Evolutionary conservation across 2,797 vertebrate species (phyloP).

Genomic region (Sebastes hubbsi): DNA sequence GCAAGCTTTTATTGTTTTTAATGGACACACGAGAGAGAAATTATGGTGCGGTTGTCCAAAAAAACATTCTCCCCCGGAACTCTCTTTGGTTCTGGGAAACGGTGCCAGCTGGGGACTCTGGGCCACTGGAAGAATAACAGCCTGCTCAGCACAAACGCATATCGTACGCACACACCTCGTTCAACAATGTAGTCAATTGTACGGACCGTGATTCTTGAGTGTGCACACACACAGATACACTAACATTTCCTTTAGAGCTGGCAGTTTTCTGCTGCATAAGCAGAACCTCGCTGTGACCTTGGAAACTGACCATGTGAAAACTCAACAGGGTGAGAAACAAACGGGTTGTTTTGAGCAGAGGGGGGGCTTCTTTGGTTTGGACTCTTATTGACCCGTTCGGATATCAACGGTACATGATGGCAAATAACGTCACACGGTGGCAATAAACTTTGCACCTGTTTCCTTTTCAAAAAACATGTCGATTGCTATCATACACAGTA

Average conservation of each 20-base stretch:
- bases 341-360: neutral
- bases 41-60: conserved; percentile 7
- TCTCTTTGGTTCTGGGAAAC: conserved; percentile 39
- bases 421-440: neutral
- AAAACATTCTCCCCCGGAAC: conserved; percentile 2
- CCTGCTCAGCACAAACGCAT: conserved; percentile 23
- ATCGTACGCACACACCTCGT: neutral
- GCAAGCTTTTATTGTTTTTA: conserved; percentile 15
- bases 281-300: conserved; percentile 58
- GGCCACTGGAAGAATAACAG: conserved; percentile 45
- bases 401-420: neutral
- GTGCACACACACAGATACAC: neutral
- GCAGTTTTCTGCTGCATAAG: conserved; percentile 61
- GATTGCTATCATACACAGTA: neutral
- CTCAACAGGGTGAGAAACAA: neutral
- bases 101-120: conserved; percentile 11
- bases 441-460: neutral
- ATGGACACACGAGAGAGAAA: conserved; percentile 7
- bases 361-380: neutral
- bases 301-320: conserved; percentile 17
- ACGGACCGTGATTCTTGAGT: neutral
- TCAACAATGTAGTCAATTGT: conserved; percentile 34
- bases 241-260: conserved; percentile 50
- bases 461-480: neutral
- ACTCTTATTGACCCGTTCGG: neutral